phyloP scores from a whole-genome alignment of 2,888 invertebrate genomes.

The Agrotis exclamationis region DNA sequence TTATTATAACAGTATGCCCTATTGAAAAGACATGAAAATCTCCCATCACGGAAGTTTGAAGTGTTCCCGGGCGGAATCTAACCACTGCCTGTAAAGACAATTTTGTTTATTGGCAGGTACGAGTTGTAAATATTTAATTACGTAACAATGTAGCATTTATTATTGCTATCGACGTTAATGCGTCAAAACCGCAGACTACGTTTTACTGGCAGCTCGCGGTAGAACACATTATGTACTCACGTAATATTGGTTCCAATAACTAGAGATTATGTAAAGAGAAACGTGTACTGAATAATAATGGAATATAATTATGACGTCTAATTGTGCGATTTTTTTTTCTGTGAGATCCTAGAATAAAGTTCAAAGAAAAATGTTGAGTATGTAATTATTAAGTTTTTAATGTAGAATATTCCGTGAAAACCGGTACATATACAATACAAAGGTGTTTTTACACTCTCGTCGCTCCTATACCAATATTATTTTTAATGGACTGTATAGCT shows the following conservation, averaged over 20 bases:
- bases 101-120: constrained; percentile 6
- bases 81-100: not conserved
- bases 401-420: too few relatives aligned
- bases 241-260: constrained; percentile 2
- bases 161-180: constrained; percentile 53
- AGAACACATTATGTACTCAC: not conserved
- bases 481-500: too few relatives aligned
- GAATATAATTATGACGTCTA: not conserved
- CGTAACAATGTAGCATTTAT: constrained; percentile 33
- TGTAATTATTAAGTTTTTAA: too few relatives aligned
- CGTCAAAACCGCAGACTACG: constrained; percentile 43
- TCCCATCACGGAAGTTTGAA: not conserved
- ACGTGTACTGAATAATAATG: too few relatives aligned
- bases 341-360: not conserved
- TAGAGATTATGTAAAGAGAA: constrained; percentile 11
- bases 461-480: too few relatives aligned
- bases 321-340: not conserved
- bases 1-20: too few relatives aligned
- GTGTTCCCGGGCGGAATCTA: not conserved
- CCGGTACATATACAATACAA: too few relatives aligned
- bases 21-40: not conserved
- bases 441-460: too few relatives aligned
- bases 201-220: constrained; percentile 50
- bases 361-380: too few relatives aligned
- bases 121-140: constrained; percentile 15